Evolutionary conservation across 2,113 vertebrate species (phyloP).

Genomic region (Erythrolamprus reginae): DNA sequence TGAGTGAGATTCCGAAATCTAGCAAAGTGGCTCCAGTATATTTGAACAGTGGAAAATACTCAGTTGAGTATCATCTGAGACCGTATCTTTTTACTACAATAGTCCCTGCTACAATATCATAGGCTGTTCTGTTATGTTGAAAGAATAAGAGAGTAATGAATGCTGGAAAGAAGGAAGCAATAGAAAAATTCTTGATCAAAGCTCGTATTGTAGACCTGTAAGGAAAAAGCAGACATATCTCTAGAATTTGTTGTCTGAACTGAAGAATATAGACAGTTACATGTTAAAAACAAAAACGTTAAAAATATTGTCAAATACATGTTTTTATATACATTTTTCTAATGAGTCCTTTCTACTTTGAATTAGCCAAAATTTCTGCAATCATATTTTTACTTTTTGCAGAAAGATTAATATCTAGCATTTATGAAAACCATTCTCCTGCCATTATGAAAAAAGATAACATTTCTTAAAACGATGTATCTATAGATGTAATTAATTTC

Average conservation of each 20-base stretch:
- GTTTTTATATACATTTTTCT: background rate
- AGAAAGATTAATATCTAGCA: background rate
- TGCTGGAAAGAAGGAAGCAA: conserved; percentile 92
- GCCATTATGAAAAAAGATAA: background rate
- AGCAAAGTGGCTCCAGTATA: conserved; percentile 39
- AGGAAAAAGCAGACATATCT: conserved; percentile 39
- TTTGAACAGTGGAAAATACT: conserved; percentile 50
- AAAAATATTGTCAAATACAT: background rate
- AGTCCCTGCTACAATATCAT: conserved; percentile 93
- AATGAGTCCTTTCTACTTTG: background rate
- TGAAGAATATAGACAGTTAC: background rate
- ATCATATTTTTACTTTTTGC: background rate
- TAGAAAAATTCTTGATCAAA: conserved; percentile 97
- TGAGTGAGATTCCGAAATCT: conserved; percentile 50
- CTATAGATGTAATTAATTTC: background rate
- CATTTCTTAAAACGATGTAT: background rate
- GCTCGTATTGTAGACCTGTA: conserved; percentile 88
- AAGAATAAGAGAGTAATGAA: conserved; percentile 96
- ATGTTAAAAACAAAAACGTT: background rate
- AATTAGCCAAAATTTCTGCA: background rate
- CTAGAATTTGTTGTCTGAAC: background rate
- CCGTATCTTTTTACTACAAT: conserved; percentile 88
- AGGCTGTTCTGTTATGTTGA: conserved; percentile 94
- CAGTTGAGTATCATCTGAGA: conserved; percentile 79
- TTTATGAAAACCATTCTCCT: background rate